Evolutionary conservation across 2,888 invertebrate genomes (phyloP), one percentile per base, ranked within the genome.

Genomic region (Cerastoderma edule): DNA sequence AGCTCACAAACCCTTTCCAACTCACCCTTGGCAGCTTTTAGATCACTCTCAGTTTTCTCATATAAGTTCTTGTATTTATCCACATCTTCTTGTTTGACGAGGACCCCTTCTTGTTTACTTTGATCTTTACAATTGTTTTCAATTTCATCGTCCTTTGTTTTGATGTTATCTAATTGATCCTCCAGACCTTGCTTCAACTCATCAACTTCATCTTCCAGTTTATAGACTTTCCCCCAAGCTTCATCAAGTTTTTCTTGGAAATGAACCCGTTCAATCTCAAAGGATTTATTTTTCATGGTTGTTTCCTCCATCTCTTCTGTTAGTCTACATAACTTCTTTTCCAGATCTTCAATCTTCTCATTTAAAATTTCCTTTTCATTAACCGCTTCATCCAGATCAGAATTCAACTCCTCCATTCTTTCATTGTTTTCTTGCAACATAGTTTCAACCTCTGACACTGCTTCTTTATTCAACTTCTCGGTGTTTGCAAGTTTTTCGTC

Each of bases 51-150:
- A 27, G 80, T 72, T 48, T 85, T 85, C 19, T 84, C 75, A 50
- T 83, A 80, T 1, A 85, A 64, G n/a, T 83, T 80, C 68, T 85
- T 80, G 35, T 84, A 78, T 70, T 81, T 84, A 71, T 86, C 84
- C 46, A 86, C 72, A 56, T 86, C 86, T 19, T 84, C 83, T 24
- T 85, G 77, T 68, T 85, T 75, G 28, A 83, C n/a, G n/a, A 77
- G 68, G 10, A 83, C 76, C 22, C 79, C 78, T 63, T 67, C 75
- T 19, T 84, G 67, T 60, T 77, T 72, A 22, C 67, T 3, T 2
- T 30, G 28, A 30, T 19, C 74, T 19, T 67, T 44, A 63, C 54
- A 68, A 19, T 53, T 46, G 30, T 27, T 19, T 27, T 63, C 46
- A 22, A 72, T 19, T 63, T 74, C 71, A 33, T 72, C 56, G 63